Percentiles rank a stretch among this genome's conserved stretches.
phyloP scores from a whole-genome alignment of 64 coral and sea anemone species.

The Acropora yongei region DNA sequence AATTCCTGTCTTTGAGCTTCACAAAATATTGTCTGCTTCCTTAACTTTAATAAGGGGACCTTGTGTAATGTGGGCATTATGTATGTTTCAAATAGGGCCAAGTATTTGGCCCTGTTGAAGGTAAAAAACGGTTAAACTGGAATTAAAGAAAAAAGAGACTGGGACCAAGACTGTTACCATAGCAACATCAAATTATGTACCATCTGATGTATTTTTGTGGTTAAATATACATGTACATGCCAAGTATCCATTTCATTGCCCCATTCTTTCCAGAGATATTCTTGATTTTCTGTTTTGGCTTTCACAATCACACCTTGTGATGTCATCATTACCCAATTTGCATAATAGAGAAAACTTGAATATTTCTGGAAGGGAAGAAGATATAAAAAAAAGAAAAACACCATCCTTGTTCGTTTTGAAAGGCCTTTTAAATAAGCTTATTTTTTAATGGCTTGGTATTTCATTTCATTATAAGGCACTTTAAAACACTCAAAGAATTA shows the following conservation, averaged over 20 bases:
- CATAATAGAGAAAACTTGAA: not conserved
- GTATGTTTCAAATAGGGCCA: not conserved
- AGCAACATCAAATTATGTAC: conserved; percentile 26
- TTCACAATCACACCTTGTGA: not conserved
- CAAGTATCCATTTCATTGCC: conserved; percentile 22
- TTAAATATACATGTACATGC: not conserved
- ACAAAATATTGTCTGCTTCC: too few relatives aligned
- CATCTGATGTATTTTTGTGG: conserved; percentile 19
- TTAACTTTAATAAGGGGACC: too few relatives aligned
- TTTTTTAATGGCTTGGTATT: conserved; percentile 9
- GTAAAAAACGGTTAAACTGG: conserved; percentile 14
- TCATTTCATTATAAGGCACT: conserved; percentile 1
- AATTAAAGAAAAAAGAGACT: conserved; percentile 1
- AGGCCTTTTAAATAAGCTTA: conserved; percentile 16
- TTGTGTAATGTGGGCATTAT: too few relatives aligned
- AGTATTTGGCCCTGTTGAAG: conserved; percentile 21
- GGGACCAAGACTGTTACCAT: too few relatives aligned
- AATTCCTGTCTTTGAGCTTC: too few relatives aligned
- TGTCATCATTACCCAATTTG: conserved; percentile 27
- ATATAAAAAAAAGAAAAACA: conserved; percentile 10
- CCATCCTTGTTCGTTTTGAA: not conserved
- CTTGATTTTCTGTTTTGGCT: conserved; percentile 6
- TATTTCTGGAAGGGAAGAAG: conserved; percentile 5
- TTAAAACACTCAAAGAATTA: too few relatives aligned
- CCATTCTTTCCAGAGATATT: conserved; percentile 27